Conservation (phyloP, 2,797 vertebrate genomes). For the Tinamus major region DNA sequence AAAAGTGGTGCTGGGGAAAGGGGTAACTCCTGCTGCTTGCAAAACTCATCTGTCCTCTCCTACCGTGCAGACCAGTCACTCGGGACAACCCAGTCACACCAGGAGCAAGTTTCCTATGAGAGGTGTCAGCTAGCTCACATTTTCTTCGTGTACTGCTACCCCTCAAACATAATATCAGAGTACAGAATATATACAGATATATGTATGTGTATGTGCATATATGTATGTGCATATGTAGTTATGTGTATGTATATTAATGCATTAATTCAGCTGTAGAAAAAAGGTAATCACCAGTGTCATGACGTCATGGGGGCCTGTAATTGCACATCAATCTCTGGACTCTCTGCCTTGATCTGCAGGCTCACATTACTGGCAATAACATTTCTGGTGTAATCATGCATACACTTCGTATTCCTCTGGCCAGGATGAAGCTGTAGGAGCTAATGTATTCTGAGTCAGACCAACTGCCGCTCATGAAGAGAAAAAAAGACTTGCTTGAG, state of each 20-base stretch:
- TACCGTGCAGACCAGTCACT: neutral
- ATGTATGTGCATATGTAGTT: neutral
- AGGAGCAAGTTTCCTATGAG: neutral
- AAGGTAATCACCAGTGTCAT: constrained; percentile 75
- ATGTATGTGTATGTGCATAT: neutral
- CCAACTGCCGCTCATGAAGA: constrained; percentile 91
- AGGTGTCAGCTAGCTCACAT: neutral
- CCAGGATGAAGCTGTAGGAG: constrained; percentile 91
- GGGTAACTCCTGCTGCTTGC: neutral
- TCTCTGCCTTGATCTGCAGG: constrained; percentile 74
- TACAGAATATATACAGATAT: neutral
- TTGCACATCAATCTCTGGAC: constrained; percentile 74
- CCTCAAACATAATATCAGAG: neutral
- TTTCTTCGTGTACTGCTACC: neutral
- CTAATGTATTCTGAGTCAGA: constrained; percentile 96
- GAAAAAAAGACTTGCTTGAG: constrained; percentile 94
- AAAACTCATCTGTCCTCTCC: neutral
- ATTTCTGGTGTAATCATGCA: constrained; percentile 91
- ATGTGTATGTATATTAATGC: neutral
- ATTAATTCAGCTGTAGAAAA: constrained; percentile 32
- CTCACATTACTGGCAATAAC: constrained; percentile 84
- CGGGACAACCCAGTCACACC: neutral
- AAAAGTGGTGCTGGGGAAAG: neutral
- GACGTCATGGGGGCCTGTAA: constrained; percentile 77
- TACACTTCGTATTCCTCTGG: constrained; percentile 83